phyloP scores from a whole-genome alignment of 2,797 vertebrate species.

The Tokudaia tokunoshimensis region DNA sequence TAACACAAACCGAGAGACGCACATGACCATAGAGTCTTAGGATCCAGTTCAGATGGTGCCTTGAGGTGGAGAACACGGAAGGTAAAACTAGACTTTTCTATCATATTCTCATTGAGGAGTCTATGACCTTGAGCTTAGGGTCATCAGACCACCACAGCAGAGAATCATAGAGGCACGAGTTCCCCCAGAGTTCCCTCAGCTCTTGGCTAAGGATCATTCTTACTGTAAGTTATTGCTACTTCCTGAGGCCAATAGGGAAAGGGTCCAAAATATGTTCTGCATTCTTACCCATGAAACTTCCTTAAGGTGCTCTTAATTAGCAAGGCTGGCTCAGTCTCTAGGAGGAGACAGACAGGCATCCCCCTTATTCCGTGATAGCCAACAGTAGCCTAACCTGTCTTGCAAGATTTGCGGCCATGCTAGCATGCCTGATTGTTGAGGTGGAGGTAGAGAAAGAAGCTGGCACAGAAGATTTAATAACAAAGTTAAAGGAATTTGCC shows the following conservation, averaged over 20 bases:
- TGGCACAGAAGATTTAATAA: neutral
- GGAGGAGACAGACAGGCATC: neutral
- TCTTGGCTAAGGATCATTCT: neutral
- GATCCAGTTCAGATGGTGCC: neutral
- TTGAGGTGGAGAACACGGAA: neutral
- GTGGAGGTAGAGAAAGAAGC: neutral
- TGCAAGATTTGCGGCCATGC: neutral
- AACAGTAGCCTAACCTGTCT: neutral
- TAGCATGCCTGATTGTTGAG: neutral
- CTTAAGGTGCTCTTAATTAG: neutral
- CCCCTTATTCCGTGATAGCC: neutral
- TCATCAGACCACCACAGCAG: neutral
- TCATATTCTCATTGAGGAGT: neutral
- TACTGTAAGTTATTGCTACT: neutral
- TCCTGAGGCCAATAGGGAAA: neutral
- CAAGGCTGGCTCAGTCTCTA: neutral
- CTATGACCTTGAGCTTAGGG: neutral
- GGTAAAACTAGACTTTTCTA: neutral
- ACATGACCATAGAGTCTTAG: accelerated
- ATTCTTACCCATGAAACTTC: neutral
- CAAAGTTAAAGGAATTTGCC: neutral
- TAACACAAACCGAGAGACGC: neutral
- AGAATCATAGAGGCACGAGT: neutral
- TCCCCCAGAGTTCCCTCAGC: neutral
- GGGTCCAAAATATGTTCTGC: neutral